phyloP scores from a whole-genome alignment of 2,888 invertebrate genomes.

The Oscheius myriophilus region DNA sequence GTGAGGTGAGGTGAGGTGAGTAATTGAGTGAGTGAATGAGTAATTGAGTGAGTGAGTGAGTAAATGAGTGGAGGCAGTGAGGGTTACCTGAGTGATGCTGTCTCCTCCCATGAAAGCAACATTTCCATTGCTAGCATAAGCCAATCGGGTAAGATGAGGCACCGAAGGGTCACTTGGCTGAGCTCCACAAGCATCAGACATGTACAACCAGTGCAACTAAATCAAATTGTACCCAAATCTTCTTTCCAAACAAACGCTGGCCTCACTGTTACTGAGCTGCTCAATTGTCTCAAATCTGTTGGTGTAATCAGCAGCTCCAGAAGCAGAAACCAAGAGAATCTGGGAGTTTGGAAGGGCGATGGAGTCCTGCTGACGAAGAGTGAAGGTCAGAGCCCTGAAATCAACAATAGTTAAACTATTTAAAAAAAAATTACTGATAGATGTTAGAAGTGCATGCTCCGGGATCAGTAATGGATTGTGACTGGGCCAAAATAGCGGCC shows the following conservation, averaged over 20 bases:
- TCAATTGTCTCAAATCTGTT: slow-evolving; percentile 32
- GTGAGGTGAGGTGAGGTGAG: too few species aligned
- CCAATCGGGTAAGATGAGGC: slow-evolving; percentile 41
- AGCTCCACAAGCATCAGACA: slow-evolving; percentile 35
- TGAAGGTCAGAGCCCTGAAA: slow-evolving; percentile 1
- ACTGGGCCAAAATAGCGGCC: slow-evolving; percentile 33
- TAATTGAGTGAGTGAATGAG: too few species aligned
- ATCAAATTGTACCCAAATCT: neutral
- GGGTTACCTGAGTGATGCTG: neutral
- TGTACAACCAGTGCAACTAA: slow-evolving; percentile 48
- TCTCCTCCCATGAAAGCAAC: slow-evolving; percentile 34
- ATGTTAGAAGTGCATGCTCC: slow-evolving; percentile 34
- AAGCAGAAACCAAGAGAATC: slow-evolving; percentile 43
- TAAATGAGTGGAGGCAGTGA: too few species aligned
- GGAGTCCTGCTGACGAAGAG: slow-evolving; percentile 16
- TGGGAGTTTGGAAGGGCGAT: slow-evolving; percentile 44
- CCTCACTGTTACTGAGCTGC: slow-evolving; percentile 36
- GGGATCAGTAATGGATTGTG: slow-evolving; percentile 24
- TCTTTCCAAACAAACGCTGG: slow-evolving; percentile 25
- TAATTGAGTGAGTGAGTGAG: too few species aligned
- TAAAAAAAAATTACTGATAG: slow-evolving; percentile 8
- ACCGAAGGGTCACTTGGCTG: slow-evolving; percentile 33
- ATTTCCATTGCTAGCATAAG: slow-evolving; percentile 54
- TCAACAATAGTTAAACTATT: neutral
- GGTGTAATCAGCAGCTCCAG: slow-evolving; percentile 36